Conservation (phyloP, 2,113 vertebrate species). For the Rissa tridactyla region DNA sequence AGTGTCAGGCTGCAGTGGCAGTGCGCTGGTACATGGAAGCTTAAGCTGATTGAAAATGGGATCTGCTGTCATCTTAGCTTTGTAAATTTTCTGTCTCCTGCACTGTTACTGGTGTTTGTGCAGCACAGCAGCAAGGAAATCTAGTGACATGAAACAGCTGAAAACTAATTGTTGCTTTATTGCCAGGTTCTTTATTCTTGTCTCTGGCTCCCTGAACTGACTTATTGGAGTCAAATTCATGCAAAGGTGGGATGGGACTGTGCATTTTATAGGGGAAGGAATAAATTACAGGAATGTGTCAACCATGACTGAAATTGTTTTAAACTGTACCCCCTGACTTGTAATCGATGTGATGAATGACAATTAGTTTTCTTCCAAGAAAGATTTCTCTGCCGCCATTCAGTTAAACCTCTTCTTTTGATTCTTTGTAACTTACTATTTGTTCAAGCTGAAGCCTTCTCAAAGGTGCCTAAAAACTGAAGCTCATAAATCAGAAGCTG, state of each 20-base stretch:
- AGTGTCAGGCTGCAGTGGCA: neutral
- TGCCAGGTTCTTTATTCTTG: neutral
- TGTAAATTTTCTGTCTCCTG: neutral
- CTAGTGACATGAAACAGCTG: neutral
- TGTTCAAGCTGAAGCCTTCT: neutral
- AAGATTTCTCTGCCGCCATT: neutral
- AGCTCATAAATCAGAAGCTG: neutral
- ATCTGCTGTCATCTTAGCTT: neutral
- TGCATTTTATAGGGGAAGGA: neutral
- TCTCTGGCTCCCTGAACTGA: neutral
- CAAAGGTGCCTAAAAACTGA: neutral
- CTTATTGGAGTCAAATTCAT: neutral
- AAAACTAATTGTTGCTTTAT: neutral
- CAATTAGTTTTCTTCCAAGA: neutral
- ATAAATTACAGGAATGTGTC: neutral
- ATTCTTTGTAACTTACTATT: neutral
- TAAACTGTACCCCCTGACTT: neutral
- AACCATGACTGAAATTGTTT: neutral
- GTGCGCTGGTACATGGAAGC: fast-evolving
- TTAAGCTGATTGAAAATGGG: neutral
- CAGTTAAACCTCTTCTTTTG: neutral
- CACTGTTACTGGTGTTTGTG: neutral
- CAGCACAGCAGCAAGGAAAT: neutral
- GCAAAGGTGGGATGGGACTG: neutral
- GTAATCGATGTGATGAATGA: neutral